Evolutionary conservation across 1,140 invertebrate genomes (phyloP).

Genomic region (Ganaspis sp.): DNA sequence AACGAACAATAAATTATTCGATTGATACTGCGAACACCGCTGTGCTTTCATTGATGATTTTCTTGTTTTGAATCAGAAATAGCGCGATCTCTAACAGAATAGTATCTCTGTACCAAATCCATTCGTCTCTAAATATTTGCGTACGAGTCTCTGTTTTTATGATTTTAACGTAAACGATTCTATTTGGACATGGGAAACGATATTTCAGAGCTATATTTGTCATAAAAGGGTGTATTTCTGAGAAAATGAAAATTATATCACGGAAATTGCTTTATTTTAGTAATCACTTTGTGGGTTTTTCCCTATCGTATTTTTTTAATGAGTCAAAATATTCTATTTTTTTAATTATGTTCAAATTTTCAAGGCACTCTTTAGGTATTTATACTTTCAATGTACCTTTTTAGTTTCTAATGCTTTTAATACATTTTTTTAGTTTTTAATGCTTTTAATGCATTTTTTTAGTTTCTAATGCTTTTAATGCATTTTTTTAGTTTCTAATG

Average conservation of each 20-base stretch:
- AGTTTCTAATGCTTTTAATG: no score
- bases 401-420: no score
- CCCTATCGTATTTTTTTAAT: no score
- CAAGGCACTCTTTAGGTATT: no score
- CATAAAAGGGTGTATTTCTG: background rate
- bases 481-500: no score
- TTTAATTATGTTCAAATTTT: no score
- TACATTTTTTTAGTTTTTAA: no score
- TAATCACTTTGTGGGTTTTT: no score
- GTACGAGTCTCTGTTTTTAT: background rate
- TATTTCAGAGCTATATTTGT: background rate
- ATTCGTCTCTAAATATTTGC: background rate
- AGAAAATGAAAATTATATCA: background rate
- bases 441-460: no score
- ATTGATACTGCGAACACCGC: background rate
- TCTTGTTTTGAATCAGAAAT: background rate
- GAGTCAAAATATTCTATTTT: no score
- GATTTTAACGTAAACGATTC: constrained; percentile 6
- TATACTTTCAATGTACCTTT: no score
- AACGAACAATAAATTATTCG: background rate
- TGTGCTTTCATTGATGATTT: background rate
- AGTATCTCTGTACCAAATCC: background rate
- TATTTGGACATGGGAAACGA: constrained; percentile 3
- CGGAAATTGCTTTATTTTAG: background rate
- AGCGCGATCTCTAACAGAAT: background rate